phyloP scores from a whole-genome alignment of 2,113 vertebrate genomes.

The Loxodonta africana region DNA sequence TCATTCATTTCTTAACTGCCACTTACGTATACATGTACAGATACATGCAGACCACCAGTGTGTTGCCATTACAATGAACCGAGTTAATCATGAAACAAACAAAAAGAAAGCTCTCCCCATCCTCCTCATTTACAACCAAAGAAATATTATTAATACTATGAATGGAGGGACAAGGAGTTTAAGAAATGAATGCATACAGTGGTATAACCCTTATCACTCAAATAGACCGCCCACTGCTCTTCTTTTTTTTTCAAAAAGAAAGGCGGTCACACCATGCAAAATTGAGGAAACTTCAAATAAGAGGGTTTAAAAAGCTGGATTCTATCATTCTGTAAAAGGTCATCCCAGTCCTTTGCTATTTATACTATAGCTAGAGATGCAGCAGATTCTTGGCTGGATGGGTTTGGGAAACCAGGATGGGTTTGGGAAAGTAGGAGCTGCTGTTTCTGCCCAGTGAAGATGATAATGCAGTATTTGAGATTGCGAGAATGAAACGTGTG shows the following conservation, averaged over 20 bases:
- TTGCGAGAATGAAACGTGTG: conserved; percentile 79
- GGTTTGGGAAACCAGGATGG: conserved; percentile 54
- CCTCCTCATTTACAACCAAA: conserved; percentile 21
- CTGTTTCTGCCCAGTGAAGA: conserved; percentile 64
- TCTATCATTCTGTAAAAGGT: conserved; percentile 65
- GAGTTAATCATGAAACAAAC: conserved; percentile 57
- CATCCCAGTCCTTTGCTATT: conserved; percentile 69
- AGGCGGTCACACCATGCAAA: background rate
- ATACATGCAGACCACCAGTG: conserved; percentile 53
- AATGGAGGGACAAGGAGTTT: conserved; percentile 26
- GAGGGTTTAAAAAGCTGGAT: conserved; percentile 54
- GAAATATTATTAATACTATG: conserved; percentile 54
- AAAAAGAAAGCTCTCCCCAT: background rate
- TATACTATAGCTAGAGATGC: conserved; percentile 49
- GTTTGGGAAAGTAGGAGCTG: conserved; percentile 67
- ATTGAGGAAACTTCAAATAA: conserved; percentile 64
- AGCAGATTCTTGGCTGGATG: conserved; percentile 61
- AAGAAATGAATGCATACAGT: background rate
- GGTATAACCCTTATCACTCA: conserved; percentile 23
- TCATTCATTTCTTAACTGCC: conserved; percentile 50
- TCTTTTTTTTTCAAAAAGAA: conserved; percentile 1
- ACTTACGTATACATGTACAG: conserved; percentile 32
- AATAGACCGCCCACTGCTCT: background rate
- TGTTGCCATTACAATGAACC: conserved; percentile 57
- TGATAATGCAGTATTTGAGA: conserved; percentile 61